Percentiles rank a stretch among this genome's conserved stretches.
phyloP scores from a whole-genome alignment of 2,113 vertebrate species.

The Trematomus loennbergii region DNA sequence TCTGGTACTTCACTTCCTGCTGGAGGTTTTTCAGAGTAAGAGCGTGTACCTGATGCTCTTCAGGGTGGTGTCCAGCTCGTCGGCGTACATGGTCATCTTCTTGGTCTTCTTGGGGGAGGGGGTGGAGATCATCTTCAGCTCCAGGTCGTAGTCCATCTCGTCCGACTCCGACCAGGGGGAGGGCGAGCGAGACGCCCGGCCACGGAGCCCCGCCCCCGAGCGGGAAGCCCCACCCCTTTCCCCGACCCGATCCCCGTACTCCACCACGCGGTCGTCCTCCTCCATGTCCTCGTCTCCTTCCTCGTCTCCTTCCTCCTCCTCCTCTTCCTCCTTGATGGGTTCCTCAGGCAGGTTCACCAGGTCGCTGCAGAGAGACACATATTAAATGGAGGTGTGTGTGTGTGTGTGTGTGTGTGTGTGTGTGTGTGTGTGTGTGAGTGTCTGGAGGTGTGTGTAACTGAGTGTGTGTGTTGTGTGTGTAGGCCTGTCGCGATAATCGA shows the following conservation, averaged over 20 bases:
- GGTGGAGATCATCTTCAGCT: slow-evolving; percentile 98
- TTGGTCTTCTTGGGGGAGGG: slow-evolving; percentile 98
- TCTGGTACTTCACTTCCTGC: too few species aligned
- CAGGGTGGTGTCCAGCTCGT: slow-evolving; percentile 93
- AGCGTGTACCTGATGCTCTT: slow-evolving; percentile 91
- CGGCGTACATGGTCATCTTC: slow-evolving; percentile 99
- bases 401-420: too few species aligned
- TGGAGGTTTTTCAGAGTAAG: too few species aligned
- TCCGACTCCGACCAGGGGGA: slow-evolving; percentile 92
- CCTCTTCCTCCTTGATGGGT: slow-evolving; percentile 90
- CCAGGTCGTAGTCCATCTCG: slow-evolving; percentile 99
- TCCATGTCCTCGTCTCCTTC: slow-evolving; percentile 95
- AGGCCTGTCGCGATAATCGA: too few species aligned
- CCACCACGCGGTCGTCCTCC: slow-evolving; percentile 93
- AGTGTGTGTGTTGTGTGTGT: too few species aligned
- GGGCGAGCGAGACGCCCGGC: slow-evolving; percentile 48
- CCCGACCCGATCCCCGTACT: slow-evolving; percentile 89
- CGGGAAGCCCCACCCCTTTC: slow-evolving; percentile 67
- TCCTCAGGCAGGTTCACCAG: slow-evolving; percentile 97
- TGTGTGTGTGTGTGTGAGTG: too few species aligned
- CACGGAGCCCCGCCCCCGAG: slow-evolving; percentile 69
- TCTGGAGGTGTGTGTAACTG: slow-evolving; percentile 87
- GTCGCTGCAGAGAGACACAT: slow-evolving; percentile 83
- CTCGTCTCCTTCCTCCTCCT: slow-evolving; percentile 89
- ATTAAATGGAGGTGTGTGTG: too few species aligned